A percentile compares a stretch with the other conserved stretches of the same genome.
These are phyloP conservation scores for Chrysina gloriosa DNA, from an alignment of 2,888 invertebrate species.

Conservation along the genomic window DNA sequence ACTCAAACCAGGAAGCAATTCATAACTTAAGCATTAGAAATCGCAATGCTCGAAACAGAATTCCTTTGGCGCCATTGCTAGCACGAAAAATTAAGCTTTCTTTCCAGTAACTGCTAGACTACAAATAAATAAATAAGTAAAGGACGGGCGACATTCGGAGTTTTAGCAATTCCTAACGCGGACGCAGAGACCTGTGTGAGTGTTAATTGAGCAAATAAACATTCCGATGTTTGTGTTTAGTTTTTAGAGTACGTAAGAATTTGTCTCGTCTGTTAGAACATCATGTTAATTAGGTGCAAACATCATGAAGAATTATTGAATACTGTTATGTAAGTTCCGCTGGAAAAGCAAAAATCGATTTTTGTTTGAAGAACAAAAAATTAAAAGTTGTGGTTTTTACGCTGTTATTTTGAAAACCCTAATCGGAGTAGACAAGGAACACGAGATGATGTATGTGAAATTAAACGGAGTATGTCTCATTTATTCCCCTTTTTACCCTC, in stretches of 20 bases:
- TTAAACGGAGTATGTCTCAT: no score
- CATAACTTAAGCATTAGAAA: no score
- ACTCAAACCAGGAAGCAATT: no score
- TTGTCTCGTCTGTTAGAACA: conserved; percentile 43
- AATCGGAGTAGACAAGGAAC: no score
- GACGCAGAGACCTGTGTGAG: conserved; percentile 40
- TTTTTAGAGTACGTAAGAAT: conserved; percentile 46
- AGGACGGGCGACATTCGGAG: conserved; percentile 25
- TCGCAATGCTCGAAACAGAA: no score
- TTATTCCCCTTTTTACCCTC: not conserved
- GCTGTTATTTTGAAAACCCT: no score
- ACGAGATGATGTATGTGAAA: no score
- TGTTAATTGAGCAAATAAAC: conserved; percentile 44
- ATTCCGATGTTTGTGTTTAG: conserved; percentile 40
- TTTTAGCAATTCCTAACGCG: conserved; percentile 31
- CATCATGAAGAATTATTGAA: conserved; percentile 22
- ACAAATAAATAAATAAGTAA: conserved; percentile 28
- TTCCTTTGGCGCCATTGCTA: no score
- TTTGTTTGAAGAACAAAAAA: no score
- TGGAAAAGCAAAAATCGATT: no score
- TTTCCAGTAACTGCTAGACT: conserved; percentile 14
- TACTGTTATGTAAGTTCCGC: conserved; percentile 19
- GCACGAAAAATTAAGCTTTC: no score
- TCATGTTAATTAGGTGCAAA: conserved; percentile 38
- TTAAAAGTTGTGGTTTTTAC: no score